phyloP scores from a whole-genome alignment of 2,888 invertebrate species.

The Lysandra bellargus region DNA sequence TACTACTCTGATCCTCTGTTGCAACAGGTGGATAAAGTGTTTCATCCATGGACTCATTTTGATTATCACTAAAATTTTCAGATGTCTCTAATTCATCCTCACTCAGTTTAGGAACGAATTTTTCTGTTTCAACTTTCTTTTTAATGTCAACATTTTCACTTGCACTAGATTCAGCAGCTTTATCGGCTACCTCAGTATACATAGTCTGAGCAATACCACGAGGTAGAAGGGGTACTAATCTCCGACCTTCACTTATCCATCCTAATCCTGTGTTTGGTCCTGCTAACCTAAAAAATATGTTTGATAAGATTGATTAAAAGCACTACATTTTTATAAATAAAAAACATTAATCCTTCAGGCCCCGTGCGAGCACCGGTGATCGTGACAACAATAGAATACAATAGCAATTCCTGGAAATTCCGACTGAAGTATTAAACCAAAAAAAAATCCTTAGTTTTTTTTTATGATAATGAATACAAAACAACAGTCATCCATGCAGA shows the following conservation, averaged over 20 bases:
- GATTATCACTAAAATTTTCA: constrained; percentile 62
- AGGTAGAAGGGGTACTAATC: constrained; percentile 90
- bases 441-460: too few relatives aligned
- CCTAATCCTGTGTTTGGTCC: constrained; percentile 85
- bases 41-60: constrained; percentile 60
- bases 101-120: constrained; percentile 60
- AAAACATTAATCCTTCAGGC: too few relatives aligned
- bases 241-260: constrained; percentile 93
- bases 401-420: too few relatives aligned
- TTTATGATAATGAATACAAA: too few relatives aligned
- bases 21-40: constrained; percentile 64
- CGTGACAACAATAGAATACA: too few relatives aligned
- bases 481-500: too few relatives aligned
- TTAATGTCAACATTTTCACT: constrained; percentile 66
- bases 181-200: constrained; percentile 91
- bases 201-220: constrained; percentile 92
- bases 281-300: constrained; percentile 71
- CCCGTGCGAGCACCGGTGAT: too few relatives aligned
- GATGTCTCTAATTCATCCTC: constrained; percentile 58
- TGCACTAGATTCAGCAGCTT: constrained; percentile 80
- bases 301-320: background rate
- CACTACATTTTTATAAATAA: background rate
- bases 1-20: constrained; percentile 70
- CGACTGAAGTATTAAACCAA: too few relatives aligned
- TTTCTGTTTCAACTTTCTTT: constrained; percentile 64